Base-by-base conservation (phyloP, 2,888 invertebrate genomes). In the Formica aserva region DNA sequence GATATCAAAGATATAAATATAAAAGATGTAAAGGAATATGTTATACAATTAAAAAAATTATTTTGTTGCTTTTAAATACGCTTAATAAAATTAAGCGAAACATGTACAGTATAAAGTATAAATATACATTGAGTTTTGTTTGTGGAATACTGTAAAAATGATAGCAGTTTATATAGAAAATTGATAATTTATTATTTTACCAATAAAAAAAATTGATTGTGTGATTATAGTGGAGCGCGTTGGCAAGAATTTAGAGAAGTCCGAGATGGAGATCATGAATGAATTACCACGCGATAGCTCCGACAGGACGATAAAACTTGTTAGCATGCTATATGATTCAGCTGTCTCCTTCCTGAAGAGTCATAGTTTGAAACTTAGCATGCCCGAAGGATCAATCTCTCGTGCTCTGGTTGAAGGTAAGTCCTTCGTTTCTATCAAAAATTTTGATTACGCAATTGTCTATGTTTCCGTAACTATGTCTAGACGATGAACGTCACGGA, bases 381-480 rank as follows among this genome's bases (percentile, higher is more conserved):
- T 97, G 82, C 97, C 97, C 65, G 96, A 97, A 83, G 96, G 96
- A 82, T 96, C 97, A 78, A 95, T 97, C 32, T 96, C 97, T 0
- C 96, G 97, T 86, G 97, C 97, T 52, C 95, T 98, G 89, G 97
- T 96, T 95, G 98, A 98, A 97, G 97, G 97, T 97, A 95, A 94
- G 89, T 88, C 32, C 86, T 87, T 85, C 81, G 48, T 45, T 9
- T 48, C 63, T 18, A 72, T 85, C 69, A 75, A 84, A 75, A 78
- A 41, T 78, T 62, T 38, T 22, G 48, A 48, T 84, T 82, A 52
- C 60, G 48, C 57, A 67, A 74, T 76, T 63, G 57, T 85, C 81
- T 74, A 82, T 78, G 66, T 69, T 69, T 82, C 60, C 77, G 38
- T 18, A 67, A 85, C 86, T 84, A 83, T 81, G 76, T 38, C 82